Conservation (phyloP, 1,140 invertebrate species). For the Octopus bimaculoides region DNA sequence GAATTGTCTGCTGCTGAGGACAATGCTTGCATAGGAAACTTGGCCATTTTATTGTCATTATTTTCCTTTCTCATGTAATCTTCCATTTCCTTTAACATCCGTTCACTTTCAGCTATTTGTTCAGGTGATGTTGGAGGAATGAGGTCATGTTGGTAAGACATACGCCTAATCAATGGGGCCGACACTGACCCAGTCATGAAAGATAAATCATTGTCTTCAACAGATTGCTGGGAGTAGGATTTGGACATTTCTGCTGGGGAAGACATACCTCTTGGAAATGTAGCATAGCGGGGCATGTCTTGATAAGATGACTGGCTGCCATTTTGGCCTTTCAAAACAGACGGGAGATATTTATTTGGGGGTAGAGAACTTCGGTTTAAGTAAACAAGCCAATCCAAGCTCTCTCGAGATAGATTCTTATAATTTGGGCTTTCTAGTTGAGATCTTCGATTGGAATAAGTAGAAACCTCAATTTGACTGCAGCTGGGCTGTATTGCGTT, state of each 20-base stretch:
- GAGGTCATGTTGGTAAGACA: not conserved
- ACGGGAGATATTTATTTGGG: not conserved
- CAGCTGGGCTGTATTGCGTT: not conserved
- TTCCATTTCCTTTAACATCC: slow-evolving; percentile 42
- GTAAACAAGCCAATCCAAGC: slow-evolving; percentile 46
- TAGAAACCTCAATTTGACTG: not conserved
- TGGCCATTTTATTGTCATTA: slow-evolving; percentile 21
- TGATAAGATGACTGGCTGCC: not conserved
- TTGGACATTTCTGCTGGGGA: not conserved
- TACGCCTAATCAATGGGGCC: slow-evolving; percentile 10
- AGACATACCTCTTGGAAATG: not conserved
- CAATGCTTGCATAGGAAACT: slow-evolving; percentile 27
- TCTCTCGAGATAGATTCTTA: slow-evolving; percentile 22
- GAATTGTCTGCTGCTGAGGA: slow-evolving; percentile 17
- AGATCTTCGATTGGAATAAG: not conserved
- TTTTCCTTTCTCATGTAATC: slow-evolving; percentile 35
- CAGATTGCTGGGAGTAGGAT: not conserved
- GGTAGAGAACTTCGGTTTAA: slow-evolving; percentile 35
- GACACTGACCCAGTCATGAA: slow-evolving; percentile 26
- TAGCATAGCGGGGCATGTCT: not conserved
- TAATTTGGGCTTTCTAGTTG: not conserved
- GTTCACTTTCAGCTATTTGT: slow-evolving; percentile 28
- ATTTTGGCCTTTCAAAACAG: not conserved
- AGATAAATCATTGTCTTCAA: not conserved
- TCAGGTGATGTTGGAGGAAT: slow-evolving; percentile 9